Evolutionary conservation across 2,888 invertebrate genomes (phyloP).

Genomic region (Hyalella azteca): DNA sequence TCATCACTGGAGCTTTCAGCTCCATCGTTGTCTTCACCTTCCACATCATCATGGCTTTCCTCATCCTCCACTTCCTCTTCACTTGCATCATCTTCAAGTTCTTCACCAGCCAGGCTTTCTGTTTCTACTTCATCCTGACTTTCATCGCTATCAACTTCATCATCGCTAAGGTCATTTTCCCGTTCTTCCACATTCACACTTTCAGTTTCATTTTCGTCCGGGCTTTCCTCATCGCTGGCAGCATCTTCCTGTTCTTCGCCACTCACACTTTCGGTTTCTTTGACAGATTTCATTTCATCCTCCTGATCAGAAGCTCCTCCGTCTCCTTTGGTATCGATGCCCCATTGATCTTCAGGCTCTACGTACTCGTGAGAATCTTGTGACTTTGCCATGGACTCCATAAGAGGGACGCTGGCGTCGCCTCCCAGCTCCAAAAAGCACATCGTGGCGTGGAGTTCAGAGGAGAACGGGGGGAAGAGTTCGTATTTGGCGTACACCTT

Average conservation of each 20-base stretch:
- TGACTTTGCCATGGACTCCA: not conserved
- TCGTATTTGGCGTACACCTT: not conserved
- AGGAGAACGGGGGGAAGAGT: not conserved
- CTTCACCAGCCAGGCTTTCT: not conserved
- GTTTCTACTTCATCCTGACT: not conserved
- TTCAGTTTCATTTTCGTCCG: not conserved
- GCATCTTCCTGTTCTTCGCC: not conserved
- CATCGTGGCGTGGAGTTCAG: slow-evolving; percentile 1
- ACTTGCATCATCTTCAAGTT: not conserved
- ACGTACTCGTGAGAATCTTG: not conserved
- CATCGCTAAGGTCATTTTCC: not conserved
- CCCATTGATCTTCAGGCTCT: not conserved
- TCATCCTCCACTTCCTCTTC: not conserved
- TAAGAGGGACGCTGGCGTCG: not conserved
- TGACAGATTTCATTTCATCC: not conserved
- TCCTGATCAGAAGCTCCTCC: not conserved
- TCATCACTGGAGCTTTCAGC: not conserved
- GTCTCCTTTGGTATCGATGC: not conserved
- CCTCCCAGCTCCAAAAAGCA: slow-evolving; percentile 25
- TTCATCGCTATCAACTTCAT: not conserved
- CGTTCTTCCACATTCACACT: not conserved
- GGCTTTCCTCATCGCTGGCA: not conserved
- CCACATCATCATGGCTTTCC: not conserved
- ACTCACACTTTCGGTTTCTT: not conserved
- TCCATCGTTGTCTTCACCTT: not conserved